A percentile compares a stretch with the other conserved stretches of the same genome.
Evolutionary conservation across 2,113 vertebrate species (phyloP).

Genomic region (Mesitornis unicolor): DNA sequence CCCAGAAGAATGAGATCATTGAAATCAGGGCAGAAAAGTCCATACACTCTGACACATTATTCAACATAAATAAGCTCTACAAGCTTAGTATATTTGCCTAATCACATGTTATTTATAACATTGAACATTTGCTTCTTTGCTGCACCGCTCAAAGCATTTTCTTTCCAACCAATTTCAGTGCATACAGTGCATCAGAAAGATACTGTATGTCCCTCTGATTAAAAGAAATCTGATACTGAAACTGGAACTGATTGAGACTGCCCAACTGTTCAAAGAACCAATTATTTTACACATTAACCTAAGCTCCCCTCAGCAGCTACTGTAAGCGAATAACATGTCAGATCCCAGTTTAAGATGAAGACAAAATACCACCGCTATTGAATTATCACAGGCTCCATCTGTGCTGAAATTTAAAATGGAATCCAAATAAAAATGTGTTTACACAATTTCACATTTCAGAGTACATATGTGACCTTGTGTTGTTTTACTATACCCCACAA

Average conservation of each 20-base stretch:
- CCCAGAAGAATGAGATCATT: background rate
- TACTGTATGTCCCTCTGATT: conserved; percentile 1
- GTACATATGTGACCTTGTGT: background rate
- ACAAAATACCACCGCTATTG: background rate
- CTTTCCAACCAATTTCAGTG: background rate
- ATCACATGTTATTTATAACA: conserved; percentile 21
- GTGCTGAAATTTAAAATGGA: conserved; percentile 4
- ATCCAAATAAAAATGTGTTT: conserved; percentile 12
- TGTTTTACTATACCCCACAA: background rate
- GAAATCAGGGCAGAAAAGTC: background rate
- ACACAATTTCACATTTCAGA: conserved; percentile 6
- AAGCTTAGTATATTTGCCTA: background rate
- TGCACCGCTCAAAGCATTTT: background rate
- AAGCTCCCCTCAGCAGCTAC: conserved; percentile 25
- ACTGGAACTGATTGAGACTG: conserved; percentile 14
- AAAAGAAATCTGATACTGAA: conserved; percentile 35
- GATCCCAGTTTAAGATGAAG: background rate
- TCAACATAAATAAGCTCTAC: conserved; percentile 17
- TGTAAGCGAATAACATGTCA: background rate
- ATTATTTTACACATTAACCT: conserved; percentile 47
- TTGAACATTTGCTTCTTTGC: background rate
- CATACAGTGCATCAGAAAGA: conserved; percentile 5
- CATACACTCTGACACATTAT: background rate
- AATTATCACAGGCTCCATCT: conserved; percentile 37
- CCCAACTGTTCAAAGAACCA: conserved; percentile 29